Evolutionary conservation across 2,113 vertebrate genomes (phyloP), one percentile per base, ranked within the genome.

Genomic region (Spizaetus ornatus): DNA sequence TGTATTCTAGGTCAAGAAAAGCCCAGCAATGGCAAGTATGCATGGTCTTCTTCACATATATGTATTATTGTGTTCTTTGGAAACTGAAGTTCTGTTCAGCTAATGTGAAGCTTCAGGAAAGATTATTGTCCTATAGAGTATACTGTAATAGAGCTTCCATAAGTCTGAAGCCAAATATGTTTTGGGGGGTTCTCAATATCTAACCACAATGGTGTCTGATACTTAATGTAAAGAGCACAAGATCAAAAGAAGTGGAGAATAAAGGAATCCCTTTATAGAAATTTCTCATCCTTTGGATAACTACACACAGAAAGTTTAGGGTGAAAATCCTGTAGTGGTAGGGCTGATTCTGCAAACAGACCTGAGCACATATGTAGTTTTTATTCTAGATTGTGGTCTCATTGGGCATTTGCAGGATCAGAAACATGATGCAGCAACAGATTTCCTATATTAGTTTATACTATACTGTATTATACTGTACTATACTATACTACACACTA

Each of bases 291-390:
- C 16, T 82, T 71, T 72, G 61, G 13, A 29, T 58, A 89, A 58
- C 22, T 42, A 38, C 9, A 31, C 11, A 42, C 13, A 67, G 42
- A 53, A 79, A 26, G 6, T 4, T 74, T 38, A 43, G 31, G 29
- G 76, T 53, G 16, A 79, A 84, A 78, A 90, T 26, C 11, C 22
- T 63, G 13, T 22, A 47, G 36, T 58, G 27, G 25, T 62, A 92
- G 38, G 13, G 47, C n/a, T 90, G 42, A 40, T 69, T 72, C 63
- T 92, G 13, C 53, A 77, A 58, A 65, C 7, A 65, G 19, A n/a
- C 2, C 5, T 8, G 0, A 65, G n/a, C 26, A 79, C 1, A 0
- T 19, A 31, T 20, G 52, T 21, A 3, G 3, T 16, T 92, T 69
- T 55, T 58, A 32, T 67, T 71, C 36, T n/a, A 50, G 36, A n/a